phyloP scores from a whole-genome alignment of 2,888 invertebrate genomes.

The Venustoraphidia nigricollis region DNA sequence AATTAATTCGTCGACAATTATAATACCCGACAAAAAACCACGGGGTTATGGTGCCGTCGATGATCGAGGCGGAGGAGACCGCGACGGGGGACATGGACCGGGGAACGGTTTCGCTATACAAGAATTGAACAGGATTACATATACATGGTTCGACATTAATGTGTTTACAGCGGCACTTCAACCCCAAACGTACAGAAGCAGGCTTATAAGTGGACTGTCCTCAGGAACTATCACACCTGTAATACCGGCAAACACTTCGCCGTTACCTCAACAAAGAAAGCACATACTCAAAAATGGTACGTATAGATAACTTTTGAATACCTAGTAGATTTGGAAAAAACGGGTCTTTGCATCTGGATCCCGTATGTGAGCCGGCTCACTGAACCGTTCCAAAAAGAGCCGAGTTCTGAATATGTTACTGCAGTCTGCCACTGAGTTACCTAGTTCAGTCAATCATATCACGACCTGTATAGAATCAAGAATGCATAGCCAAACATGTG shows the following conservation, averaged over 20 bases:
- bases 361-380: no score
- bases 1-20: background rate
- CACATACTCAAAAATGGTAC: conserved; percentile 62
- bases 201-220: conserved; percentile 10
- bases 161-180: conserved; percentile 48
- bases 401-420: no score
- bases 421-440: no score
- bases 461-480: no score
- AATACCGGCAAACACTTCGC: conserved; percentile 19
- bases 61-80: background rate
- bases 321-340: no score
- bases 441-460: no score
- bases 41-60: conserved; percentile 3
- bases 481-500: no score
- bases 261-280: conserved; percentile 37
- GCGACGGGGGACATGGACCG: conserved; percentile 4
- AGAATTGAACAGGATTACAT: conserved; percentile 35
- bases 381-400: no score
- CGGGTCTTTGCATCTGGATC: no score
- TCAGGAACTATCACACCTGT: conserved; percentile 11
- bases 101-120: background rate
- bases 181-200: conserved; percentile 12
- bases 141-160: conserved; percentile 67
- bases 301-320: conserved; percentile 3
- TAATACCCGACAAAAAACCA: background rate